Evolutionary conservation across 2,888 invertebrate species (phyloP), one percentile per base, ranked within the genome.

Genomic region (Ochropacha duplaris): DNA sequence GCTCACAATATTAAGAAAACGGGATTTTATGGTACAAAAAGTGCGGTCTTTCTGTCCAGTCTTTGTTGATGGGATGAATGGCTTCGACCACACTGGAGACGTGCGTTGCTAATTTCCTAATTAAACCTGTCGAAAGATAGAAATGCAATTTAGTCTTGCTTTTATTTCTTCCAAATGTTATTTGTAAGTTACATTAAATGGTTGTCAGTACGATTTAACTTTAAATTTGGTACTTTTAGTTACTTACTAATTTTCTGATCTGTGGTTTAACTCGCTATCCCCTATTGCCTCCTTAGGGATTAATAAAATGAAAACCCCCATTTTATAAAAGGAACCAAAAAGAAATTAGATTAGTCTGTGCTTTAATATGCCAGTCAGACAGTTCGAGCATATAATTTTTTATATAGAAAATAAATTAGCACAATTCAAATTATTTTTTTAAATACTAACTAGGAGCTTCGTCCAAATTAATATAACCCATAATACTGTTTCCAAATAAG

Each of bases 41-140:
- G 66, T 68, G 62, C 56, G 69, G 67, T 65, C 61, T 54, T 57
- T 22, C 61, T 68, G 69, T 71, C 59, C 63, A 52, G 58, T 69
- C 74, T 80, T 89, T 87, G 87, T 86, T 74, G 71, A 60, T 59
- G 57, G 62, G 64, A 76, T 84, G 83, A 88, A 89, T 87, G 85
- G 83, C 74, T 58, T 52, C 78, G 88, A 90, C 90, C 91, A 90
- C 92, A 92, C 88, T 79, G 80, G 75, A 79, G 61, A 86, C 74
- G 72, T 79, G 85, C 91, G 88, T 92, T 82, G 86, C 89, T 85
- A 92, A 92, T 91, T 90, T 84, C 80, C 78, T 72, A 85, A 88
- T 89, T 87, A 57, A 66, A 64, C 60, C 59, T 58, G 61, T 60
- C 63, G 58, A 66, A 63, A 55, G 61, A 55, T 54, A 55, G 55